Conservation (phyloP, 1,140 invertebrate genomes). For the Chymomyza costata region DNA sequence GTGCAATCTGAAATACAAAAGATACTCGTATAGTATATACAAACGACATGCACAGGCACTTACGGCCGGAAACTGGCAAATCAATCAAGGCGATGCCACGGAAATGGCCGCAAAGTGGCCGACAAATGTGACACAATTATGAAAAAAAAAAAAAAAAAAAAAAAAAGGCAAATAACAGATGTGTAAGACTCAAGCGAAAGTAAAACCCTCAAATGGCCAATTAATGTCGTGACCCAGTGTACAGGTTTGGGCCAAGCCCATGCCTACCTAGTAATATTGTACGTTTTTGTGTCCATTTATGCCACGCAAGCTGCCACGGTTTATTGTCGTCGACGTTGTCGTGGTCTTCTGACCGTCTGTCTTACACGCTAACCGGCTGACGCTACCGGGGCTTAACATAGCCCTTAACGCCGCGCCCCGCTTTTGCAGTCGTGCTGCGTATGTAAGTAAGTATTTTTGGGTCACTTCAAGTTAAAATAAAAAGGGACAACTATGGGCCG, state of each 20-base stretch:
- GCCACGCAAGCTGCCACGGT: no score
- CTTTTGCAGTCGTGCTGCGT: slow-evolving; percentile 1
- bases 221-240: neutral
- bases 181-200: neutral
- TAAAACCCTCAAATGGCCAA: neutral
- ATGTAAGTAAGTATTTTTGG: slow-evolving; percentile 37
- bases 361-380: slow-evolving; percentile 44
- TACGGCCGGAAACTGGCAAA: neutral
- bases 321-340: neutral
- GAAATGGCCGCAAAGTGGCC: neutral
- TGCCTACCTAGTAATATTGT: no score
- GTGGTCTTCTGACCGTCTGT: no score
- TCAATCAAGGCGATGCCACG: neutral
- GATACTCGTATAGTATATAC: neutral
- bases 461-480: slow-evolving; percentile 46
- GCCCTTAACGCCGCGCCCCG: slow-evolving; percentile 14
- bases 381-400: slow-evolving; percentile 4
- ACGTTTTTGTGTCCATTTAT: no score
- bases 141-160: neutral
- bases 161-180: no score
- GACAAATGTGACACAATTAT: slow-evolving; percentile 4
- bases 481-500: slow-evolving; percentile 18
- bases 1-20: slow-evolving; percentile 49
- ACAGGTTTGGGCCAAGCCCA: no score
- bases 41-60: neutral